Base-by-base conservation (phyloP, 2,797 vertebrate genomes). In the Sebastes hubbsi region DNA sequence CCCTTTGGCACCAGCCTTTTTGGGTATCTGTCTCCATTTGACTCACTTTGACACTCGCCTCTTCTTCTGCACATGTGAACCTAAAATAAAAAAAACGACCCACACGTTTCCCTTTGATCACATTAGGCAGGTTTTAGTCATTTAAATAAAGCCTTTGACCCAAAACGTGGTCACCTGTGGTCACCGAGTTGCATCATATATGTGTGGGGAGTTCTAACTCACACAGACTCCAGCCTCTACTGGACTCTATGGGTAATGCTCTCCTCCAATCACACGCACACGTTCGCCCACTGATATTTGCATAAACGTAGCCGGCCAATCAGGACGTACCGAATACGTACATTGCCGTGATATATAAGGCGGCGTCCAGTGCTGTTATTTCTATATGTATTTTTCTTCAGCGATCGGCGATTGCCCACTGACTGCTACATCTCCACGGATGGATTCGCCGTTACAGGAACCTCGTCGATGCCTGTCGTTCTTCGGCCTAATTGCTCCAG, bases 161-260 rank as follows among this genome's bases (percentile, higher is more conserved):
- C 11, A 27, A 63, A 67, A 24, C 49, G 5, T 62, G 24, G 30
- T 59, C 9, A 56, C 24, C 25, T 62, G 18, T 55, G 25, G 58
- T 60, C 6, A 77, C 62, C 42, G 62, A 12, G 60, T 75, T 81
- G 70, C 66, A 63, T 84, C 74, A 82, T 18, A 18, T 38, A n/a
- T 5, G 25, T 20, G 32, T 56, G 16, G 20, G 10, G 24, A 62
- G 42, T 38, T 46, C 16, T 46, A 46, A 46, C 42, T 46, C 42
- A 46, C 42, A 46, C 42, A 18, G 42, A 6, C 42, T 46, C 42
- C 42, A 20, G 2, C 42, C 42, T 46, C 16, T 46, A 18, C 42
- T 46, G 42, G 42, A 46, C 42, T 20, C 42, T 20, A 46, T 46
- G 42, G 42, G 42, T 46, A 46, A 46, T 20, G 16, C 16, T 20